Percentiles rank a stretch among this genome's conserved stretches.
Evolutionary conservation across 37 sponge, comb jelly and placozoan species (phyloP).

Genomic region (Cliona cf. orientalis): DNA sequence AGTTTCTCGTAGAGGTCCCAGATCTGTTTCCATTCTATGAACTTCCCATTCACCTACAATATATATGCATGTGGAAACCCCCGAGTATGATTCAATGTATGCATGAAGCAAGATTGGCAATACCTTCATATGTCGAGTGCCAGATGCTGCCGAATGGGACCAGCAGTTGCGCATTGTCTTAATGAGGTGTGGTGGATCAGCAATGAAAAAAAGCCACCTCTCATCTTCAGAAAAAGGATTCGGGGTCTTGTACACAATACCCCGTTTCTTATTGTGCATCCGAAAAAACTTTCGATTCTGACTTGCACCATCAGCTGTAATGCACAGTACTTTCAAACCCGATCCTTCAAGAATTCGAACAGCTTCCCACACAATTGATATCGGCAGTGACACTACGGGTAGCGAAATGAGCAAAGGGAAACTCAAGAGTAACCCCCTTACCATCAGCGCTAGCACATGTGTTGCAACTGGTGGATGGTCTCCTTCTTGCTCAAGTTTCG

Average conservation of each 20-base stretch:
- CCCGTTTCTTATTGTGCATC: background rate
- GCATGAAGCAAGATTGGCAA: too few relatives aligned
- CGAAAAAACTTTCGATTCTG: constrained; percentile 18
- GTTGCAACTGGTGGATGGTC: background rate
- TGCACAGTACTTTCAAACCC: constrained; percentile 7
- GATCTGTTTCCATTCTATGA: constrained; percentile 44
- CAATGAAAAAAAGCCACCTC: constrained; percentile 8
- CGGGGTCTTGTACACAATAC: constrained; percentile 5
- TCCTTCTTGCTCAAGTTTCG: constrained; percentile 3
- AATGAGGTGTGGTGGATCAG: constrained; percentile 45
- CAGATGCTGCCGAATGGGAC: constrained; percentile 20
- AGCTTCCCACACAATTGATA: constrained; percentile 20
- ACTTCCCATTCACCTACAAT: constrained; percentile 35
- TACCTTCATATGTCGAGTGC: constrained; percentile 21
- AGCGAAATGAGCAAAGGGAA: constrained; percentile 3
- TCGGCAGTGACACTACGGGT: background rate
- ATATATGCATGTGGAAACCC: background rate
- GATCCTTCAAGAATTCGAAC: constrained; percentile 4
- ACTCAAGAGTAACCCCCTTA: background rate
- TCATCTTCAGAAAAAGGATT: constrained; percentile 24
- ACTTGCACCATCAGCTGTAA: background rate
- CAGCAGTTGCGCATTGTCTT: constrained; percentile 52
- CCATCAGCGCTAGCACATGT: background rate
- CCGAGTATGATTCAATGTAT: background rate
- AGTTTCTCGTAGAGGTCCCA: constrained; percentile 11